A percentile compares a stretch with the other conserved stretches of the same genome.
Conservation (phyloP, 2,888 invertebrate species). For the Epirrhoe tristata region DNA sequence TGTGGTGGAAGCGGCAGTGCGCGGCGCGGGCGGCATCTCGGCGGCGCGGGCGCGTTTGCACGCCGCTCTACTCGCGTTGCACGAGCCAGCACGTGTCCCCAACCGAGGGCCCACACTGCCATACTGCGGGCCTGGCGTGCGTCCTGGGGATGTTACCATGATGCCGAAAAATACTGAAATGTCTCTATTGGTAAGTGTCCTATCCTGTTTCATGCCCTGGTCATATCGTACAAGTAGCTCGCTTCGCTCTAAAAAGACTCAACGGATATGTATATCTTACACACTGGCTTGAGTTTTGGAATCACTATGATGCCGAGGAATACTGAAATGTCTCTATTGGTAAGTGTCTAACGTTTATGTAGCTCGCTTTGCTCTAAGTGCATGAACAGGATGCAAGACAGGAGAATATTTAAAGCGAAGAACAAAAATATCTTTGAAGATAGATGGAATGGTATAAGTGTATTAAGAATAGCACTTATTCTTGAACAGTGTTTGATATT, state of each 20-base stretch:
- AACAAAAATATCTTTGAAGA: too few relatives aligned
- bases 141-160: slow-evolving; percentile 82
- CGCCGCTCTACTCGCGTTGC: slow-evolving; percentile 73
- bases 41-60: slow-evolving; percentile 76
- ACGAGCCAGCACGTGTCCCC: slow-evolving; percentile 63
- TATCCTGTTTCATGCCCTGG: too few relatives aligned
- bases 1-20: slow-evolving; percentile 84
- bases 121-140: slow-evolving; percentile 85
- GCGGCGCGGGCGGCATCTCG: slow-evolving; percentile 76
- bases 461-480: not conserved
- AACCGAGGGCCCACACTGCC: slow-evolving; percentile 84
- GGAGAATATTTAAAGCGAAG: too few relatives aligned
- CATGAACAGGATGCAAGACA: too few relatives aligned
- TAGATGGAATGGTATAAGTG: too few relatives aligned
- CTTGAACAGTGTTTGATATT: not conserved
- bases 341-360: too few relatives aligned
- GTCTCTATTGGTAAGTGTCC: slow-evolving; percentile 69
- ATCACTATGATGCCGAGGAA: too few relatives aligned
- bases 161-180: slow-evolving; percentile 82
- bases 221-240: too few relatives aligned
- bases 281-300: too few relatives aligned
- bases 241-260: too few relatives aligned
- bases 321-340: not conserved
- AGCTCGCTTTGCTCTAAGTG: not conserved
- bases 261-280: too few relatives aligned